These are phyloP conservation scores for Thrips palmi DNA, from an alignment of 1,140 invertebrate genomes.

Conservation along the genomic window DNA sequence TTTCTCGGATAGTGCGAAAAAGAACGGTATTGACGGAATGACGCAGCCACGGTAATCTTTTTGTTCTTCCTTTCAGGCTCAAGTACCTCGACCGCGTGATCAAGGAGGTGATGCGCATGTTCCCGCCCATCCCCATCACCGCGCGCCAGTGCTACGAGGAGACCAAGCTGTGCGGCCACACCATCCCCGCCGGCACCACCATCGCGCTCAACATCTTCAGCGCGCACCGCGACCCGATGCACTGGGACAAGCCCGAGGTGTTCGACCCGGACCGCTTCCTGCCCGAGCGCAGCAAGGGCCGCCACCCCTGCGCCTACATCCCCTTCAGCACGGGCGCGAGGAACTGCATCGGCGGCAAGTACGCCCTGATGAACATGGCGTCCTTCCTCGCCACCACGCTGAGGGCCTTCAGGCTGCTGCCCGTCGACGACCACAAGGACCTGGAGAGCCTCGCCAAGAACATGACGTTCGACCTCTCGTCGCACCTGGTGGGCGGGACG, in stretches of 20 bases:
- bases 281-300: constrained; percentile 22
- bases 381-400: constrained; percentile 25
- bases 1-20: too few species aligned
- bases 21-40: too few species aligned
- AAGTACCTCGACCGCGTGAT: too few species aligned
- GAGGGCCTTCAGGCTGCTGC: constrained; percentile 13
- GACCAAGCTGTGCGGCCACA: too few species aligned
- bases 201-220: constrained; percentile 18
- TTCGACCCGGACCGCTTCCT: constrained; percentile 33
- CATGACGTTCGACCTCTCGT: too few species aligned
- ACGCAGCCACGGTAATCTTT: too few species aligned
- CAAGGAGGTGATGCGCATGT: too few species aligned
- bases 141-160: too few species aligned
- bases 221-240: constrained; percentile 10
- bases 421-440: constrained; percentile 3
- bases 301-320: constrained; percentile 27
- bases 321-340: constrained; percentile 38
- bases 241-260: constrained; percentile 22
- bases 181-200: constrained; percentile 15
- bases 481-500: too few species aligned
- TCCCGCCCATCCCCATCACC: too few species aligned
- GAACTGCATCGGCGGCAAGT: constrained; percentile 34
- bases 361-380: constrained; percentile 31
- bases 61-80: too few species aligned
- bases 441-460: not conserved